Conservation (phyloP, 2,888 invertebrate genomes). For the Bedellia somnulentella region DNA sequence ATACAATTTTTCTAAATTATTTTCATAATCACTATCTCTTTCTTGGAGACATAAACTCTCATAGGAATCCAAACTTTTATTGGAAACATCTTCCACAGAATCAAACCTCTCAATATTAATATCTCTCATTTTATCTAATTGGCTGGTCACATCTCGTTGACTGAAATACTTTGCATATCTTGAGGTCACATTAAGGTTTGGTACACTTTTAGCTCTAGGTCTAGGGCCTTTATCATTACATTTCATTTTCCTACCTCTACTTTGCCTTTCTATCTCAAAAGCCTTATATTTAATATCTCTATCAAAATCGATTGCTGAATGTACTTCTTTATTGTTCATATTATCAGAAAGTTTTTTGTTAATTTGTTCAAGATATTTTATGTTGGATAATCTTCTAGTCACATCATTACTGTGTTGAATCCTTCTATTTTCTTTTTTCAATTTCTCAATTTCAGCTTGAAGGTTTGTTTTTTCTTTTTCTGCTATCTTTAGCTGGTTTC, state of each 20-base stretch:
- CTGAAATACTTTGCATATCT: slow-evolving; percentile 55
- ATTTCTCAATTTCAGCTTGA: slow-evolving; percentile 66
- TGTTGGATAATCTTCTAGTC: slow-evolving; percentile 62
- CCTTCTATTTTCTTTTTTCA: slow-evolving; percentile 68
- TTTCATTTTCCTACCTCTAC: slow-evolving; percentile 21
- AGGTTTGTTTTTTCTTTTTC: slow-evolving; percentile 70
- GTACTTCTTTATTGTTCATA: slow-evolving; percentile 25
- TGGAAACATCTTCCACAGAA: slow-evolving; percentile 13
- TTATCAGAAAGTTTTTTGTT: slow-evolving; percentile 57
- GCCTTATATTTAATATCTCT: slow-evolving; percentile 37
- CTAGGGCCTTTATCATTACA: slow-evolving; percentile 16
- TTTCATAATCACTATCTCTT: slow-evolving; percentile 14
- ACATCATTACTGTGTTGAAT: slow-evolving; percentile 63
- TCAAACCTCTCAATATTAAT: slow-evolving; percentile 15
- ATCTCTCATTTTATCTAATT: slow-evolving; percentile 21
- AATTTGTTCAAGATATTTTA: slow-evolving; percentile 75
- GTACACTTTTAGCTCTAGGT: slow-evolving; percentile 50
- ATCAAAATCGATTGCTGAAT: slow-evolving; percentile 23
- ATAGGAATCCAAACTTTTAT: slow-evolving; percentile 9
- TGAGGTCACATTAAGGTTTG: slow-evolving; percentile 47
- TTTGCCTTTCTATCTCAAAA: slow-evolving; percentile 42
- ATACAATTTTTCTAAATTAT: slow-evolving; percentile 11
- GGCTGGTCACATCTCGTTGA: slow-evolving; percentile 38
- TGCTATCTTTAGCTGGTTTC: slow-evolving; percentile 72
- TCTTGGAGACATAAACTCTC: slow-evolving; percentile 10